Conservation (phyloP, 2,888 invertebrate genomes). For the Caenorhabditis sp. region DNA sequence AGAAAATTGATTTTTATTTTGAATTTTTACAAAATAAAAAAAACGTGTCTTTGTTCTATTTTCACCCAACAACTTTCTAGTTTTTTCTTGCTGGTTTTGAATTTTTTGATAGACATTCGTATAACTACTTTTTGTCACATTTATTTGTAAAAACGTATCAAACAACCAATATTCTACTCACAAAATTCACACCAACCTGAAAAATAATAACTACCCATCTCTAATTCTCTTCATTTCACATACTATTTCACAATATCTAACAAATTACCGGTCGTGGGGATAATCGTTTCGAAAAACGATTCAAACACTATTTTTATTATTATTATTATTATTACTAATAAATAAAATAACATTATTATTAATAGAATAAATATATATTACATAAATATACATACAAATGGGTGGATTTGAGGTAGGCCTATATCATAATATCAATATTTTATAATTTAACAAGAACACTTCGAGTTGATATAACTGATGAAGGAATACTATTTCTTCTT, state of each 20-base stretch:
- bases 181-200: not conserved
- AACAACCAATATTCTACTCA: not conserved
- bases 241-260: conserved; percentile 20
- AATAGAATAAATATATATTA: not conserved
- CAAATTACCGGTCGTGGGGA: conserved; percentile 42
- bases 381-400: not conserved
- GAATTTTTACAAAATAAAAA: too few species aligned
- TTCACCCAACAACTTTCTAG: too few species aligned
- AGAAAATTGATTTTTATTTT: too few species aligned
- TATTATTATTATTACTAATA: conserved; percentile 4
- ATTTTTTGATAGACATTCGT: not conserved
- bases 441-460: not conserved
- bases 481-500: conserved; percentile 1
- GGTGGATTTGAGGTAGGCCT: not conserved
- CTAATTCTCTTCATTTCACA: conserved; percentile 11
- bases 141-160: not conserved
- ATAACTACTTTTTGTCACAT: not conserved
- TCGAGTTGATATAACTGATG: not conserved
- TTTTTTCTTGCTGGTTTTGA: not conserved
- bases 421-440: not conserved
- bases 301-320: not conserved
- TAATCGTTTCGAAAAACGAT: conserved; percentile 32
- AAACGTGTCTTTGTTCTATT: too few species aligned
- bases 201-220: conserved; percentile 1
- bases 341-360: not conserved